These are phyloP conservation scores for Lepidocyrtinus sp. DNA, from an alignment of 2,888 invertebrate genomes.

Conservation along the genomic window DNA sequence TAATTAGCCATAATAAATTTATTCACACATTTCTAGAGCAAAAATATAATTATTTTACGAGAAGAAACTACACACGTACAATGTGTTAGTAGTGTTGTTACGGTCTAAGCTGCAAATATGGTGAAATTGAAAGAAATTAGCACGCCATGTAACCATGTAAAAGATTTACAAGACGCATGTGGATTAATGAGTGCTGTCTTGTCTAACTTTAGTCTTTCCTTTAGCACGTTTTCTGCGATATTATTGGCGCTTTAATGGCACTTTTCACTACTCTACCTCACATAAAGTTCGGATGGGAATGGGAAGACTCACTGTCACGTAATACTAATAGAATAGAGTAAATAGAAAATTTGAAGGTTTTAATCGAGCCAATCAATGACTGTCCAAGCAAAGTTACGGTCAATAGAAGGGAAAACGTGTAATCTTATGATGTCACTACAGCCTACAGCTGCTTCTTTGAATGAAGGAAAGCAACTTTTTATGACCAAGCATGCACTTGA, in stretches of 20 bases:
- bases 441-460: too few relatives aligned
- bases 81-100: not conserved
- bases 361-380: too few relatives aligned
- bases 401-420: too few relatives aligned
- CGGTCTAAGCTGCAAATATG: slow-evolving; percentile 7
- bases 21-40: not conserved
- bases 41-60: not conserved
- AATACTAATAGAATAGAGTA: not conserved
- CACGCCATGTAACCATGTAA: not conserved
- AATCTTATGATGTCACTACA: too few relatives aligned
- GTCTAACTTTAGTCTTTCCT: not conserved
- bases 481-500: too few relatives aligned
- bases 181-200: too few relatives aligned
- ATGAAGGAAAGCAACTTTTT: too few relatives aligned
- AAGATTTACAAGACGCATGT: not conserved
- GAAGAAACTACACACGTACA: not conserved
- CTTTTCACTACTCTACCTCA: not conserved
- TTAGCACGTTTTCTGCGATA: too few relatives aligned
- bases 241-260: not conserved
- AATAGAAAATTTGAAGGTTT: too few relatives aligned
- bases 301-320: not conserved
- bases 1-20: not conserved
- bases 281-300: too few relatives aligned
- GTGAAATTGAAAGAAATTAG: not conserved
- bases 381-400: too few relatives aligned